Percentiles rank a stretch among this genome's conserved stretches.
phyloP scores from a whole-genome alignment of 2,797 vertebrate species.

The Mus minutoides region DNA sequence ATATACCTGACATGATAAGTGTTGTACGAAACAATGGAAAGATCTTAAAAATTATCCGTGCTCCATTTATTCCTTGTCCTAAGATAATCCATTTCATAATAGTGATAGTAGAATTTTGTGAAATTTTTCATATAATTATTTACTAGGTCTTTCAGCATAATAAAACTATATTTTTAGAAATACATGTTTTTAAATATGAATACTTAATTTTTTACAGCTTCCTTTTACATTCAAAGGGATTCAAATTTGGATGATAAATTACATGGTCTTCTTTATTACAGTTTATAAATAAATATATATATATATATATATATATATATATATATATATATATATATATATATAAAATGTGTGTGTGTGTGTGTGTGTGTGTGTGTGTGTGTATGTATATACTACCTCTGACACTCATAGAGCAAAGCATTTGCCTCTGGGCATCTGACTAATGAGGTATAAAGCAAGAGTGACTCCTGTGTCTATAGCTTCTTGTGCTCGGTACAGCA shows the following conservation, averaged over 20 bases:
- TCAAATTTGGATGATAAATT: conserved; percentile 2
- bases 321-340: no score
- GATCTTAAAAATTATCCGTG: neutral
- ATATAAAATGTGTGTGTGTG: no score
- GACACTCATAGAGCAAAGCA: neutral
- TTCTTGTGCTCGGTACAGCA: neutral
- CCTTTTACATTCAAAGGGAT: neutral
- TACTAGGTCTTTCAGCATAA: neutral
- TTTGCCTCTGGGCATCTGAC: neutral
- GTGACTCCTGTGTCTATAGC: neutral
- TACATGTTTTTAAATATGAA: neutral
- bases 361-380: no score
- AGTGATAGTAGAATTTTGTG: conserved; percentile 15
- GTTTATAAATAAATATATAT: no score
- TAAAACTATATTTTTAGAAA: conserved; percentile 35
- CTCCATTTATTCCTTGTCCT: neutral
- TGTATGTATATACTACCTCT: neutral
- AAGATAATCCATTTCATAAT: conserved; percentile 20
- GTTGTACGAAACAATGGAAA: neutral
- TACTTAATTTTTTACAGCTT: conserved; percentile 25
- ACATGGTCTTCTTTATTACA: neutral
- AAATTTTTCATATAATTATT: neutral
- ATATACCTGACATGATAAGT: neutral
- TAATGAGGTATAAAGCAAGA: accelerated
- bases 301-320: no score